phyloP scores from a whole-genome alignment of 92 coral and sea anemone genomes.

The Epizoanthus ramosus region DNA sequence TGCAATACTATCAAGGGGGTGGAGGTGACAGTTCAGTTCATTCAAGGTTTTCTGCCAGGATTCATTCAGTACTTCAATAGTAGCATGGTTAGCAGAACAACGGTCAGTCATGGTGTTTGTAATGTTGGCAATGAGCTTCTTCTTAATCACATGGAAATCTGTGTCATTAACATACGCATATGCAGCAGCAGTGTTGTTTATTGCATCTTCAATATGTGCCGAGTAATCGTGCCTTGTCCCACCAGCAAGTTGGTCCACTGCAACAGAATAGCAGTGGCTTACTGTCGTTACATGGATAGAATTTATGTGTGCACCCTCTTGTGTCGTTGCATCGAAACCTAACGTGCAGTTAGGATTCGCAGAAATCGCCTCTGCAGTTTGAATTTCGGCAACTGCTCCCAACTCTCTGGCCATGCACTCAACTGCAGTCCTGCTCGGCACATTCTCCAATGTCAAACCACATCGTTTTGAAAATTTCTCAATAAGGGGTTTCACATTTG shows the following conservation, averaged over 20 bases:
- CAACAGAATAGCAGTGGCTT: background rate
- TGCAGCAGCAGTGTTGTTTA: conserved; percentile 15
- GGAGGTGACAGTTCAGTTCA: too few relatives aligned
- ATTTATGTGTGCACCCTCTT: too few relatives aligned
- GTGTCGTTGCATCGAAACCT: too few relatives aligned
- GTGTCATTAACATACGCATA: background rate
- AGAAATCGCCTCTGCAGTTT: background rate
- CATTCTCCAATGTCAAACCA: background rate
- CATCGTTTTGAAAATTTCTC: background rate
- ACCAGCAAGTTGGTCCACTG: background rate
- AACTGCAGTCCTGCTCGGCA: background rate
- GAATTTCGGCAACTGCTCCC: background rate
- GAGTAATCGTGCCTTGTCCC: background rate
- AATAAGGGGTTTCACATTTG: background rate
- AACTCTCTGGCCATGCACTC: background rate
- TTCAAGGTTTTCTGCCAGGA: too few relatives aligned
- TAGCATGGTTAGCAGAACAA: too few relatives aligned
- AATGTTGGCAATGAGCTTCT: too few relatives aligned
- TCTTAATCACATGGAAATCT: too few relatives aligned
- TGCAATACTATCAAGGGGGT: too few relatives aligned
- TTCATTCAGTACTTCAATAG: too few relatives aligned
- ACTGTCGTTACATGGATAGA: too few relatives aligned
- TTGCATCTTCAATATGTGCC: background rate
- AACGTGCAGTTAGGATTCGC: background rate
- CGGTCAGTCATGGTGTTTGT: too few relatives aligned